Evolutionary conservation across 2,113 vertebrate species (phyloP), one percentile per base, ranked within the genome.

Genomic region (Muntiacus reevesi): DNA sequence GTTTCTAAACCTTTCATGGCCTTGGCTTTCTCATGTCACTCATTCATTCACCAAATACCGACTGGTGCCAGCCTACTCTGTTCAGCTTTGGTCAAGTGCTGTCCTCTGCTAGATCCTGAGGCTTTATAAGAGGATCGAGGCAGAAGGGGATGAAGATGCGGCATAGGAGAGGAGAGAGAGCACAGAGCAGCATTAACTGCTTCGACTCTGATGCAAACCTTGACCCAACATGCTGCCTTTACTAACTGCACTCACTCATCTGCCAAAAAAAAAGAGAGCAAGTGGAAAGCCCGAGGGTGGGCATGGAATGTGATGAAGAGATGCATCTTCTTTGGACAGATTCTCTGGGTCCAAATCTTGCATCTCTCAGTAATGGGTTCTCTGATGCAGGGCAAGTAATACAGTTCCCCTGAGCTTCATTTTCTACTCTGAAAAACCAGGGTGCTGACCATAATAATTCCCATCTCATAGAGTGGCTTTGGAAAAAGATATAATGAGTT

Each of bases 91-190:
- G 47, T 21, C n/a, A 28, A 40, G 2, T 2, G 11, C 17, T 16
- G 7, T n/a, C 33, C 4, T 43, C 54, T 2, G 2, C 25, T 14
- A 79, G 30, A 19, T 79, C 23, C 17, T 36, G 43, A 36, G 45
- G 40, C 14, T 33, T n/a, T 30, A 28, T 0, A 0, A 2, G 21
- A 71, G 9, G 1, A 12, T 5, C 1, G 0, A 2, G 23, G 21
- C 9, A 28, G 33, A 40, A 10, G 5, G 14, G 6, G 9, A 7
- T 27, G 60, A 83, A 55, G 6, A 28, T 7, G 1, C 0, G 5
- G 8, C 27, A 1, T 0, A 10, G 62, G 6, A 27, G 15, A 30
- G 16, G 16, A 17, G 16, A 36, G 4, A 2, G 43, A n/a, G 6
- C 17, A 12, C 21, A 9, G 57, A 43, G 7, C 28, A 17, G 7